Evolutionary conservation across 2,113 vertebrate species (phyloP).

Genomic region (Ailurus styani): DNA sequence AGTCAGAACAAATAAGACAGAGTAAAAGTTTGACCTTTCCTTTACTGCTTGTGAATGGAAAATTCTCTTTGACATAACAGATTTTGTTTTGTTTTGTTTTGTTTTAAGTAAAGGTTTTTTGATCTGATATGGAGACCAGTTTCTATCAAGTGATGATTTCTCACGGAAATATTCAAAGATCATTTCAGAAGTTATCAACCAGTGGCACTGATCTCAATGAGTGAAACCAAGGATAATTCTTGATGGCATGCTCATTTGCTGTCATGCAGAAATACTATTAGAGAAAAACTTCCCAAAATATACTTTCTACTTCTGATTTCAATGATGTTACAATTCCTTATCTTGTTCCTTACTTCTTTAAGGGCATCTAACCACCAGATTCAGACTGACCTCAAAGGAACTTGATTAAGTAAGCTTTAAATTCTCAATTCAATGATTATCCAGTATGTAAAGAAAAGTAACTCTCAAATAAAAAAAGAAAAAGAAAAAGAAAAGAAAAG

Average conservation of each 20-base stretch:
- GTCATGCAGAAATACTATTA: background rate
- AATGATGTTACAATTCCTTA: background rate
- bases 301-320: background rate
- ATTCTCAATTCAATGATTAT: background rate
- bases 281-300: background rate
- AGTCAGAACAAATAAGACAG: constrained; percentile 14
- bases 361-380: background rate
- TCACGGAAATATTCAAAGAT: background rate
- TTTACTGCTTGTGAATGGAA: constrained; percentile 1
- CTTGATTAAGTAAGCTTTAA: background rate
- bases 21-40: background rate
- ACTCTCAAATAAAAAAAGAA: too few species aligned
- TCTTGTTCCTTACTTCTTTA: constrained; percentile 7
- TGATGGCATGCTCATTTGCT: background rate
- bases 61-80: background rate
- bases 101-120: background rate
- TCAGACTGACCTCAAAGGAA: background rate
- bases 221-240: background rate
- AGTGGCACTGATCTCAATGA: background rate
- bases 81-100: background rate
- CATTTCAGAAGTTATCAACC: background rate
- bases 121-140: background rate
- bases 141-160: background rate
- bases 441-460: background rate
- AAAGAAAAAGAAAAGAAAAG: too few species aligned